phyloP scores from a whole-genome alignment of 37 sponge, comb jelly and placozoan species.

The Theonella swinhoei region DNA sequence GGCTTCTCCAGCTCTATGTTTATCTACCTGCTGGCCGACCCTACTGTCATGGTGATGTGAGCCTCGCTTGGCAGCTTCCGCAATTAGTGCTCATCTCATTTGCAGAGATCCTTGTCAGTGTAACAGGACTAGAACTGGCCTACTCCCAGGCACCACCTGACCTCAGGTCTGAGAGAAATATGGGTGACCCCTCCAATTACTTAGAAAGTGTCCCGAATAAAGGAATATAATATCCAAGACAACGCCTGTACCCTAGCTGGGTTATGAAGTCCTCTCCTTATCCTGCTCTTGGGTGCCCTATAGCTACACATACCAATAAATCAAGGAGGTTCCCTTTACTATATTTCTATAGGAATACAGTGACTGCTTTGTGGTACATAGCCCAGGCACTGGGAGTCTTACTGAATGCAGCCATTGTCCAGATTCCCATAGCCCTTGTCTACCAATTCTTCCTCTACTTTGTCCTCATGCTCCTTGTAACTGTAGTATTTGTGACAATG shows the following conservation, averaged over 20 bases:
- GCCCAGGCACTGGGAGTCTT: conserved; percentile 65
- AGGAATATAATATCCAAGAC: not conserved
- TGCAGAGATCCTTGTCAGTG: conserved; percentile 65
- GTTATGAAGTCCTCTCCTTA: not conserved
- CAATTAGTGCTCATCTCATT: conserved; percentile 67
- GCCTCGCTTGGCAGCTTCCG: conserved; percentile 74
- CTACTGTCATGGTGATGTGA: conserved; percentile 64
- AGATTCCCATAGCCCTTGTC: conserved; percentile 39
- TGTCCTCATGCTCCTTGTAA: conserved; percentile 49
- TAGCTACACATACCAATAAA: not conserved
- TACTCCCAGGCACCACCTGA: conserved; percentile 78
- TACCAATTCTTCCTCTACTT: conserved; percentile 64
- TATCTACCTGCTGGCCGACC: not conserved
- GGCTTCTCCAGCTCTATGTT: conserved; percentile 68
- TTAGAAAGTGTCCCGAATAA: not conserved
- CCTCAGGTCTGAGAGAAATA: conserved; percentile 33
- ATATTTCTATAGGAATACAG: conserved; percentile 55
- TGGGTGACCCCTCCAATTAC: not conserved
- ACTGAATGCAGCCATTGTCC: conserved; percentile 65
- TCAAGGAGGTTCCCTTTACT: not conserved
- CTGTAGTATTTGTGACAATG: conserved; percentile 26
- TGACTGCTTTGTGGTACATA: conserved; percentile 68
- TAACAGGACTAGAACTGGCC: conserved; percentile 84
- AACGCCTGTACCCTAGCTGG: not conserved
- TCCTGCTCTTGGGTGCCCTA: not conserved